phyloP scores from a whole-genome alignment of 2,113 vertebrate species.

The Microtus ochrogaster region DNA sequence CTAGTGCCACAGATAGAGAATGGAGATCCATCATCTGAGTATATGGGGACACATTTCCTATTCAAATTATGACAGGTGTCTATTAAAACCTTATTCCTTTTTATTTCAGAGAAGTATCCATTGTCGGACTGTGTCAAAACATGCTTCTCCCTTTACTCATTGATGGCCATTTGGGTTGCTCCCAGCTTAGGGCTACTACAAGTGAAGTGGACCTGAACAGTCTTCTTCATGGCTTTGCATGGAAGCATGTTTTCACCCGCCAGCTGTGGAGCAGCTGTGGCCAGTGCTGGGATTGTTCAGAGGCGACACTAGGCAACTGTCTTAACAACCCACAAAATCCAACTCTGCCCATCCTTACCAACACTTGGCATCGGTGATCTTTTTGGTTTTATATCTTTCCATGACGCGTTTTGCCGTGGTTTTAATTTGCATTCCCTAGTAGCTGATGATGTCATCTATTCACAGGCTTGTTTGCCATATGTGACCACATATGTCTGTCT shows the following conservation, averaged over 20 bases:
- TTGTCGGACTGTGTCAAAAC: neutral
- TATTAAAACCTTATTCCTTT: neutral
- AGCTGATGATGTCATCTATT: neutral
- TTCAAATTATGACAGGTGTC: neutral
- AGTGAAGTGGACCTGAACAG: neutral
- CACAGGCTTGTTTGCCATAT: neutral
- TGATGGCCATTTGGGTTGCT: neutral
- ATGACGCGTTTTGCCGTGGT: neutral
- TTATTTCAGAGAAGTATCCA: constrained; percentile 17
- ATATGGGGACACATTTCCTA: neutral
- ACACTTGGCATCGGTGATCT: neutral
- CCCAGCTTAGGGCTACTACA: neutral
- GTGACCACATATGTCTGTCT: neutral
- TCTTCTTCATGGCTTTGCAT: neutral
- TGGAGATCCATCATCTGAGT: neutral
- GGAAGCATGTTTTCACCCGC: no score
- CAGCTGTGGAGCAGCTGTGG: neutral
- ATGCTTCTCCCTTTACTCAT: neutral
- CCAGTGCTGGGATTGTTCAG: neutral
- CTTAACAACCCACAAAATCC: neutral
- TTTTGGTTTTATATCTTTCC: constrained; percentile 32
- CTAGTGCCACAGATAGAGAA: neutral
- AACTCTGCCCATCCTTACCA: neutral
- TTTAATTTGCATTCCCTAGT: neutral
- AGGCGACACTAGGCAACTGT: neutral